Conservation (phyloP, 2,888 invertebrate genomes). For the Drosophila cyrtoloma region DNA sequence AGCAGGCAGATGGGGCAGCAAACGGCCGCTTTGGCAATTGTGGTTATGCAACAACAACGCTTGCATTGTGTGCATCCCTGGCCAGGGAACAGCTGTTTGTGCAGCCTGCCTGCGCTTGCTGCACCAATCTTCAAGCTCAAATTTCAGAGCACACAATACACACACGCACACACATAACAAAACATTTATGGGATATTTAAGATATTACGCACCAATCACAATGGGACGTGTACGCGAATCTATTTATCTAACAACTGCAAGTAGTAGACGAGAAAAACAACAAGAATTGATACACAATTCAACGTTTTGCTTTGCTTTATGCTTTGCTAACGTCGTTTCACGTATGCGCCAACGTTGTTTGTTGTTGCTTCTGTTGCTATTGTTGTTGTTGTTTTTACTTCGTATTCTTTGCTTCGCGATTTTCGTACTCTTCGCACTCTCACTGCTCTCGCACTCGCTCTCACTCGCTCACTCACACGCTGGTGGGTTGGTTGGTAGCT, state of each 20-base stretch:
- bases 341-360: conserved; percentile 39
- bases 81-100: conserved; percentile 54
- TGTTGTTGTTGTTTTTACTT: conserved; percentile 70
- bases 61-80: conserved; percentile 55
- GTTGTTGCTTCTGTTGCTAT: conserved; percentile 63
- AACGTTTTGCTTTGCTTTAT: conserved; percentile 46
- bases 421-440: conserved; percentile 60
- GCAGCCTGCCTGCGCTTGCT: conserved; percentile 40
- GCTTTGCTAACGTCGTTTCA: conserved; percentile 63
- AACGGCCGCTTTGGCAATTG: conserved; percentile 11
- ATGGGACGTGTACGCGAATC: conserved; percentile 33
- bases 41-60: conserved; percentile 57
- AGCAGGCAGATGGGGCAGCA: background rate
- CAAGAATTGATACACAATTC: conserved; percentile 65
- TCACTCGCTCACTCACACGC: conserved; percentile 72
- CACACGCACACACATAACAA: conserved; percentile 1
- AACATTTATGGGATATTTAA: background rate
- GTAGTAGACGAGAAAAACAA: conserved; percentile 48
- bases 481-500: conserved; percentile 45
- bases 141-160: conserved; percentile 44
- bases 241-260: conserved; percentile 23
- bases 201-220: conserved; percentile 61
- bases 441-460: conserved; percentile 33
- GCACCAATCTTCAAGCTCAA: conserved; percentile 45
- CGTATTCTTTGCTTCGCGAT: conserved; percentile 68